Evolutionary conservation across 23 tunicate genomes (phyloP).

Genomic region (Trididemnum clinides): DNA sequence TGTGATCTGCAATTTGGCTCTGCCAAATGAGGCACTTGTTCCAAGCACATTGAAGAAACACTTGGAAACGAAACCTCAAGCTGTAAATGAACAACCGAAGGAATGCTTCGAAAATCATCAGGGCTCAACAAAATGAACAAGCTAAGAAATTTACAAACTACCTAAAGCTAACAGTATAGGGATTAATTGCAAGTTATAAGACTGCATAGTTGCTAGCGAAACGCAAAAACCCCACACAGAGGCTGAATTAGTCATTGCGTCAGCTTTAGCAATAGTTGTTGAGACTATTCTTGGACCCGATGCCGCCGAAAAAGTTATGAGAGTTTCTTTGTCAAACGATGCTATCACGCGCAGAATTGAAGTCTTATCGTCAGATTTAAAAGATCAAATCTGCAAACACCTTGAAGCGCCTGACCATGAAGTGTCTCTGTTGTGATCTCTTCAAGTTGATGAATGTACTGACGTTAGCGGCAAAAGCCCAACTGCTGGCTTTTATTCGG

Average conservation of each 20-base stretch:
- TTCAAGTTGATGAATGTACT: constrained; percentile 63
- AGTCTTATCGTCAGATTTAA: constrained; percentile 63
- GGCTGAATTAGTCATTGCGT: constrained; percentile 62
- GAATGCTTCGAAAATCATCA: constrained; percentile 29
- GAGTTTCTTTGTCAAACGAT: constrained; percentile 44
- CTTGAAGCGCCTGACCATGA: constrained; percentile 19
- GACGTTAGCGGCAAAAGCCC: constrained; percentile 55
- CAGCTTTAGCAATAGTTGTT: constrained; percentile 60
- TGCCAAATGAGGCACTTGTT: constrained; percentile 59
- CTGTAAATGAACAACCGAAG: constrained; percentile 45
- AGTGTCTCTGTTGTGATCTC: constrained; percentile 22
- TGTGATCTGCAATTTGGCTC: constrained; percentile 32
- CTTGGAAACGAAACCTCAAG: constrained; percentile 37
- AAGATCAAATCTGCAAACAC: constrained; percentile 47
- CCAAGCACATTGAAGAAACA: constrained; percentile 58
- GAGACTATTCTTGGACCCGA: constrained; percentile 46
- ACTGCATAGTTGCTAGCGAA: constrained; percentile 54
- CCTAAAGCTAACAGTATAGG: constrained; percentile 53
- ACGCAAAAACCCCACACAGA: too few relatives aligned
- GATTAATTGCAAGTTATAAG: constrained; percentile 57
- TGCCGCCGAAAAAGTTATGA: constrained; percentile 47
- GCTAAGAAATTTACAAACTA: constrained; percentile 25
- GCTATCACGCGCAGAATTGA: constrained; percentile 41
- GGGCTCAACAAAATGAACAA: constrained; percentile 36
- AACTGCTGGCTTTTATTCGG: too few relatives aligned